Evolutionary conservation across 2,113 vertebrate genomes (phyloP).

Genomic region (Pomatorhinus ruficollis): DNA sequence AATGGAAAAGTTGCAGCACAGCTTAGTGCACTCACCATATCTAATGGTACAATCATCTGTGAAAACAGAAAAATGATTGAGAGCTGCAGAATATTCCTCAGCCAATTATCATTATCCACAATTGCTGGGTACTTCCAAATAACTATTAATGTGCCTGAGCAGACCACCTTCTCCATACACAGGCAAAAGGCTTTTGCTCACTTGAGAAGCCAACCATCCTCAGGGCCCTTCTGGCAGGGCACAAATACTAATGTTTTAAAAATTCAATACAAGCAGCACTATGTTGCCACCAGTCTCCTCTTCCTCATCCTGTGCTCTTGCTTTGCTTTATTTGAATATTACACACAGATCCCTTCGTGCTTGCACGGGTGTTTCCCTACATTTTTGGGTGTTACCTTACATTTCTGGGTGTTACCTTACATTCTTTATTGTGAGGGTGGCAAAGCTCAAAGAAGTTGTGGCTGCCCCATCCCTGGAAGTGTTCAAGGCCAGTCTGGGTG

Average conservation of each 20-base stretch:
- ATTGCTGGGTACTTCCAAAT: not conserved
- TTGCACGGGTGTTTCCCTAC: not conserved
- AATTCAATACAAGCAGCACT: not conserved
- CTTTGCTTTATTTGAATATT: not conserved
- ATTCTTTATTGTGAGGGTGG: not conserved
- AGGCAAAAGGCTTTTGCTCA: not conserved
- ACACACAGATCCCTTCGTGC: not conserved
- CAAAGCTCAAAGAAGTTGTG: not conserved
- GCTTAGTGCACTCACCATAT: conserved; percentile 48
- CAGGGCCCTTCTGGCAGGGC: not conserved
- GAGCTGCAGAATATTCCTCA: conserved; percentile 45
- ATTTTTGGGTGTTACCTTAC: not conserved
- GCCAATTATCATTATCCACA: conserved; percentile 35
- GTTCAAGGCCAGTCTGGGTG: not conserved
- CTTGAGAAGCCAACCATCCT: not conserved
- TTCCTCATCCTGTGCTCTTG: not conserved
- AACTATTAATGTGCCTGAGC: not conserved
- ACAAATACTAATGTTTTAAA: not conserved
- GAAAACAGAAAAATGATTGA: conserved; percentile 47
- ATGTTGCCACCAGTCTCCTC: not conserved
- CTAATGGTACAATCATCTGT: conserved; percentile 46
- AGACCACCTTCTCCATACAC: not conserved
- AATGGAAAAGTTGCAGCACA: conserved; percentile 30
- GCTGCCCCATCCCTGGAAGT: too few species aligned
- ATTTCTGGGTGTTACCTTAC: not conserved